A percentile compares a stretch with the other conserved stretches of the same genome.
Conservation (phyloP, 1,140 invertebrate genomes). For the Saxidomus purpurata region DNA sequence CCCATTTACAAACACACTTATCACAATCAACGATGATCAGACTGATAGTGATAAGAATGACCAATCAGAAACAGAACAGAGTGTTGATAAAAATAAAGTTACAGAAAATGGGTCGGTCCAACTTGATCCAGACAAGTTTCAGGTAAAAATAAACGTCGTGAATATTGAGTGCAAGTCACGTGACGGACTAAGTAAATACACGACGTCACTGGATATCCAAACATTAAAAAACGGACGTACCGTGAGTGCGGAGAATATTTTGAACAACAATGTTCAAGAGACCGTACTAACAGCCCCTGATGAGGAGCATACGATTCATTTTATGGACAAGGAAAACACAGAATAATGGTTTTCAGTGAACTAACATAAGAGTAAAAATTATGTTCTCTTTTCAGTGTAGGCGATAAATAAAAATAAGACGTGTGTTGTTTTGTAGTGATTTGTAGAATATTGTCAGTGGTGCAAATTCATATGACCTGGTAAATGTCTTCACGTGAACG, state of each 20-base stretch:
- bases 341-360: too few relatives aligned
- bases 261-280: slow-evolving; percentile 47
- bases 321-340: not conserved
- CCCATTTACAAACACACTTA: slow-evolving; percentile 39
- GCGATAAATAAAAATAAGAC: too few relatives aligned
- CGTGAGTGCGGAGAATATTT: slow-evolving; percentile 16
- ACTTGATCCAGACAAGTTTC: not conserved
- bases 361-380: too few relatives aligned
- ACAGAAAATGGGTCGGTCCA: not conserved
- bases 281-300: not conserved
- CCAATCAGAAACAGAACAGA: not conserved
- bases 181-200: slow-evolving; percentile 52
- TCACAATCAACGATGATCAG: not conserved
- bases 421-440: too few relatives aligned
- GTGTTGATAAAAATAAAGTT: not conserved
- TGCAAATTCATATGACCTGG: too few relatives aligned
- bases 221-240: slow-evolving; percentile 43
- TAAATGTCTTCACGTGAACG: too few relatives aligned
- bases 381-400: too few relatives aligned
- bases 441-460: too few relatives aligned
- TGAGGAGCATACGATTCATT: not conserved
- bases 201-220: slow-evolving; percentile 52
- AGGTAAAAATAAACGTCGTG: slow-evolving; percentile 58
- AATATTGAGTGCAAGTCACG: slow-evolving; percentile 57
- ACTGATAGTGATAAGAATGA: not conserved